A percentile compares a stretch with the other conserved stretches of the same genome.
phyloP scores from a whole-genome alignment of 1,140 invertebrate species.

The Zaprionus capensis region DNA sequence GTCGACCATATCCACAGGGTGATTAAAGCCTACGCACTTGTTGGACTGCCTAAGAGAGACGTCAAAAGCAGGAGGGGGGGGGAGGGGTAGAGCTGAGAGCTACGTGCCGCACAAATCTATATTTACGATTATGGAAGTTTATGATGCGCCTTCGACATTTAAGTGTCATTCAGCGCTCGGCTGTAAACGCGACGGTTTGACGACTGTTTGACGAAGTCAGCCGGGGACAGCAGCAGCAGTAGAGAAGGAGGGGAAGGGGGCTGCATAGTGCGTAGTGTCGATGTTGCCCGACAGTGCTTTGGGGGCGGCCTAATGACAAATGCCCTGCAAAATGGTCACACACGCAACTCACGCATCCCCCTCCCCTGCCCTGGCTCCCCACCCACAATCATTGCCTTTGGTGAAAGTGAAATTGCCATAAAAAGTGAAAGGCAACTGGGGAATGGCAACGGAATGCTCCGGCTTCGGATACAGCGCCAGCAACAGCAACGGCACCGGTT shows the following conservation, averaged over 20 bases:
- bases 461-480: neutral
- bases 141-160: constrained; percentile 62
- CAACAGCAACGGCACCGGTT: neutral
- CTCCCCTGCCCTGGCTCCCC: neutral
- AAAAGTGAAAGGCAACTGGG: constrained; percentile 78
- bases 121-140: constrained; percentile 77
- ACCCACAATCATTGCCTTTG: constrained; percentile 43
- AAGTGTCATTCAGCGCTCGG: constrained; percentile 70
- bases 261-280: neutral
- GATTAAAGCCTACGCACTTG: constrained; percentile 25
- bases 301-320: constrained; percentile 61
- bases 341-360: constrained; percentile 56
- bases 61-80: neutral
- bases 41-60: neutral
- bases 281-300: neutral
- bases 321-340: constrained; percentile 71
- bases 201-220: constrained; percentile 14
- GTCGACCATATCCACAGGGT: neutral
- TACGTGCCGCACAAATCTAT: constrained; percentile 73
- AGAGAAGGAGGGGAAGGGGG: no score
- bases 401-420: constrained; percentile 79
- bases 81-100: neutral
- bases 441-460: constrained; percentile 28
- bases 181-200: constrained; percentile 59
- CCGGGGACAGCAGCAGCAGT: neutral